Percentiles rank a stretch among this genome's conserved stretches.
phyloP scores from a whole-genome alignment of 2,888 invertebrate genomes.

The Epicampocera succincta region DNA sequence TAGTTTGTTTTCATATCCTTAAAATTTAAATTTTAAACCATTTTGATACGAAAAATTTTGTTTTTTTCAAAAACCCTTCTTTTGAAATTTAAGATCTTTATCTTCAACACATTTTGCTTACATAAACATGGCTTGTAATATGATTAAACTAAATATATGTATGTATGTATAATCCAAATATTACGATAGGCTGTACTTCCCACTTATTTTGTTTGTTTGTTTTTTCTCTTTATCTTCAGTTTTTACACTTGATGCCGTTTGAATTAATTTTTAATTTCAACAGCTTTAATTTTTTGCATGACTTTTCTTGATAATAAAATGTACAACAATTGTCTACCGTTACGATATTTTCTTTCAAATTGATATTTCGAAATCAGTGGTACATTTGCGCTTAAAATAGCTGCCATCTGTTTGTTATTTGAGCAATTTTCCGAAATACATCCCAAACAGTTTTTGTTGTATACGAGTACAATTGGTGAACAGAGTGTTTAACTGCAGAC shows the following conservation, averaged over 20 bases:
- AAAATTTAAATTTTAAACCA: too few species aligned
- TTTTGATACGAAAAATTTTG: too few species aligned
- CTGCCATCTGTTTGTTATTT: constrained; percentile 52
- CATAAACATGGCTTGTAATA: too few species aligned
- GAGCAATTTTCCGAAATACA: constrained; percentile 34
- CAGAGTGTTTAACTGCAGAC: constrained; percentile 59
- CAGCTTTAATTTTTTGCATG: constrained; percentile 23
- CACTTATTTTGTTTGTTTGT: constrained; percentile 6
- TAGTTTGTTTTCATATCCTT: too few species aligned
- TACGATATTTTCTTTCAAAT: constrained; percentile 51
- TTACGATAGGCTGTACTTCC: constrained; percentile 37
- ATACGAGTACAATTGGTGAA: constrained; percentile 69
- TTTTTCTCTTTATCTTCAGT: constrained; percentile 11
- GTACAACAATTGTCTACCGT: constrained; percentile 40
- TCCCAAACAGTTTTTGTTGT: constrained; percentile 17
- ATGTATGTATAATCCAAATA: not conserved
- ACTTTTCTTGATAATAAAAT: constrained; percentile 19
- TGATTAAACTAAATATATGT: too few species aligned
- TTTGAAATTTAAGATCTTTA: too few species aligned
- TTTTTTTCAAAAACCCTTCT: too few species aligned
- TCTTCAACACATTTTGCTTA: too few species aligned
- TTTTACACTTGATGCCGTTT: constrained; percentile 60
- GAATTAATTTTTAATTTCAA: constrained; percentile 54
- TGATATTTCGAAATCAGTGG: constrained; percentile 49
- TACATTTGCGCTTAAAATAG: constrained; percentile 24